Conservation (phyloP, 1,140 invertebrate genomes). For the Rhopalosiphum padi region DNA sequence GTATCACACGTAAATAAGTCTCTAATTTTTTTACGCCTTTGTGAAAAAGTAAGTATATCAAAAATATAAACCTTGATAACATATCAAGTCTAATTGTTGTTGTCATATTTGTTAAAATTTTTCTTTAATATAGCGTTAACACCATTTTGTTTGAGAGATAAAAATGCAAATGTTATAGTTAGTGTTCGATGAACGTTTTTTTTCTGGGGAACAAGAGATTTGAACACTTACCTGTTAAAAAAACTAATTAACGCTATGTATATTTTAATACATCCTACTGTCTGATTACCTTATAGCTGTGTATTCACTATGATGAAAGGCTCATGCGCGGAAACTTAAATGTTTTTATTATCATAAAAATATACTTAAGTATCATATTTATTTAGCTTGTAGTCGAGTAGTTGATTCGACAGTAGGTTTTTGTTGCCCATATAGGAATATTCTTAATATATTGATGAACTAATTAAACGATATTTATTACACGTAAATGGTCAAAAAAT, state of each 20-base stretch:
- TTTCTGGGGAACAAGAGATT: neutral
- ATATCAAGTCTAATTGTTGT: neutral
- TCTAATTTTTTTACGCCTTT: neutral
- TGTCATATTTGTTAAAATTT: neutral
- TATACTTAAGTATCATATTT: neutral
- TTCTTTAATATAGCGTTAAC: neutral
- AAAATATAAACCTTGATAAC: neutral
- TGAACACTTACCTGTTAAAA: neutral
- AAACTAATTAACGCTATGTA: neutral
- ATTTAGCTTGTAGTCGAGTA: neutral
- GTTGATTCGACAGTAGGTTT: neutral
- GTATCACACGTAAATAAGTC: neutral
- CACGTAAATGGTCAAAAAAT: neutral
- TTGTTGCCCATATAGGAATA: neutral
- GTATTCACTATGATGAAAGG: neutral
- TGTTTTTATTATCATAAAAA: neutral
- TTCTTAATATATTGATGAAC: neutral
- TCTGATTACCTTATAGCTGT: neutral
- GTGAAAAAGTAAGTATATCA: neutral
- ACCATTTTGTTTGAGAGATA: neutral
- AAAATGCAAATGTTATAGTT: neutral
- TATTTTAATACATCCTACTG: neutral
- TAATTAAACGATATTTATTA: neutral
- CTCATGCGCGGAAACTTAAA: neutral
- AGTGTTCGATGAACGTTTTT: neutral